Base-by-base conservation (phyloP, 2,797 vertebrate genomes). In the Acanthiza pusilla region DNA sequence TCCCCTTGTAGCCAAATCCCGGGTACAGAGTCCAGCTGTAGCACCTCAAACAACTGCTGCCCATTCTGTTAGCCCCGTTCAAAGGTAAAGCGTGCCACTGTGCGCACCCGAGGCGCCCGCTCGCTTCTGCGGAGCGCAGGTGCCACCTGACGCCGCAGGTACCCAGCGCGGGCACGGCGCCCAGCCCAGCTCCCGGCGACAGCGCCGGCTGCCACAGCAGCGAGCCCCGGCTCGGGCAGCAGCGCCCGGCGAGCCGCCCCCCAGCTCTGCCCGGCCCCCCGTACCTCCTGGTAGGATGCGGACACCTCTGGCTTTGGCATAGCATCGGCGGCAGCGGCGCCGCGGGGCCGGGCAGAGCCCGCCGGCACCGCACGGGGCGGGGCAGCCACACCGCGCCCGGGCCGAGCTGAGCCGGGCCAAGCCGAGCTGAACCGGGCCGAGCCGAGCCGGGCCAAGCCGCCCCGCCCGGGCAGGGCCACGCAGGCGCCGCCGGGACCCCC, bases 241-340 rank as follows among this genome's bases (percentile, higher is more conserved):
- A 11, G 53, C 30, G 19, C 30, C 47, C 34, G 40, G 29, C 19
- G 13, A 48, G 55, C 47, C 5, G 10, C 32, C n/a, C 65, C 1
- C 36, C 27, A 10, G 29, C 76, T 47, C 72, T 9, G 13, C 53
- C 50, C 77, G 6, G 16, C 2, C 15, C 14, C 40, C 26, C 40
- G 45, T 98, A 99, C 99, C 99, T 99, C 98, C 91, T 97, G 97
- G 97, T 99, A 99, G 67, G 98, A 98, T 48, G 97, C 97, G 83
- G 97, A 96, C 25, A 67, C 67, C 72, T 98, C 98, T 14, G 97
- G 98, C 54, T 98, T 96, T 32, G 97, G 96, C 99, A 99, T 99
- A 97, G 98, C 97, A 95, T 63, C 80, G 68, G 51, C 38, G 22
- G 9, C 18, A 47, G 38, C 60, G n/a, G 54, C 27, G 43, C 74